phyloP scores from a whole-genome alignment of 2,888 invertebrate species.

The Heliconius ethilla region DNA sequence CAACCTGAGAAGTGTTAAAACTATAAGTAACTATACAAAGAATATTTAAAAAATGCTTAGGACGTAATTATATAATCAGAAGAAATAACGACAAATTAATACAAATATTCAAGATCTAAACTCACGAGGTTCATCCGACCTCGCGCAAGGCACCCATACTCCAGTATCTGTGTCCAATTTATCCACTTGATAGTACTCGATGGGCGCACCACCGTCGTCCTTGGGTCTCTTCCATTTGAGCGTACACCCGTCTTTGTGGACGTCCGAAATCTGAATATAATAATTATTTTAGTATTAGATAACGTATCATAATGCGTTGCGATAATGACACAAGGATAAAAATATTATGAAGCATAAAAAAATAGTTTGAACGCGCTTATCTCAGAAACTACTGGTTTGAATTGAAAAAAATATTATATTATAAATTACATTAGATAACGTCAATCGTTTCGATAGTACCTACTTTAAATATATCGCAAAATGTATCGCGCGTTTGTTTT shows the following conservation, averaged over 20 bases:
- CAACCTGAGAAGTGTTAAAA: slow-evolving; percentile 74
- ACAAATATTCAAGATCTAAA: slow-evolving; percentile 33
- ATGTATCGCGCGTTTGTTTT: too few relatives aligned
- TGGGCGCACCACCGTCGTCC: slow-evolving; percentile 96
- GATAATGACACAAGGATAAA: too few relatives aligned
- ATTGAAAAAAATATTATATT: not conserved
- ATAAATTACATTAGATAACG: too few relatives aligned
- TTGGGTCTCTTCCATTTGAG: slow-evolving; percentile 97
- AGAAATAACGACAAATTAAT: not conserved
- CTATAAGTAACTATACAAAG: not conserved
- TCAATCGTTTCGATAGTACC: too few relatives aligned
- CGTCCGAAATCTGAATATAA: slow-evolving; percentile 83
- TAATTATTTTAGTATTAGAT: too few relatives aligned
- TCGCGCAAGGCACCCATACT: slow-evolving; percentile 49
- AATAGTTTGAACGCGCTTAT: not conserved
- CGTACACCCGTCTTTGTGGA: slow-evolving; percentile 96
- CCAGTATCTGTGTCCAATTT: slow-evolving; percentile 90
- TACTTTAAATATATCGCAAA: too few relatives aligned
- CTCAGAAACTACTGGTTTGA: not conserved
- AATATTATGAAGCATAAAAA: not conserved
- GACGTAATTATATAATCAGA: not conserved
- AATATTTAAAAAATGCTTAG: too few relatives aligned
- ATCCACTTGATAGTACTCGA: slow-evolving; percentile 98
- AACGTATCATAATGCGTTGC: too few relatives aligned
- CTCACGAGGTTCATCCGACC: slow-evolving; percentile 90